Percentiles rank a stretch among this genome's conserved stretches.
phyloP scores from a whole-genome alignment of 1,140 invertebrate species.

The Bombus vancouverensis region DNA sequence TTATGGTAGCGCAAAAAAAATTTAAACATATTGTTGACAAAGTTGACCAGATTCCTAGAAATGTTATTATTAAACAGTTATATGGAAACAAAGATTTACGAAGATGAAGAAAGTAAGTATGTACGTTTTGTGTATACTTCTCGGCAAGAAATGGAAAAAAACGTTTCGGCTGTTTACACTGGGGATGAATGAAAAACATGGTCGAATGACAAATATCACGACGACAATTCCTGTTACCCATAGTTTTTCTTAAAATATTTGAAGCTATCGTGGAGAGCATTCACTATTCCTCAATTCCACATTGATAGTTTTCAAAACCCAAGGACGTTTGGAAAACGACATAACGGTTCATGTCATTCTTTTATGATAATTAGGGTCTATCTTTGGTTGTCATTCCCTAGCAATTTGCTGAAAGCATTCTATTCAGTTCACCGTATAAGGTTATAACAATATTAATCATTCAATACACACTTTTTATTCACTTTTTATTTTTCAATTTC shows the following conservation, averaged over 20 bases:
- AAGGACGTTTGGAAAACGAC: background rate
- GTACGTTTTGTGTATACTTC: background rate
- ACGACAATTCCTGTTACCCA: background rate
- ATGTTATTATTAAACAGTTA: background rate
- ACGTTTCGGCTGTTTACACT: background rate
- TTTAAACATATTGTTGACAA: background rate
- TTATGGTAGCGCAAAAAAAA: background rate
- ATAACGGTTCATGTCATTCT: background rate
- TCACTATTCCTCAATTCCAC: background rate
- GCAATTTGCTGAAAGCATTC: background rate
- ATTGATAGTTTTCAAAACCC: background rate
- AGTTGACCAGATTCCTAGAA: background rate
- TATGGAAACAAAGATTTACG: background rate
- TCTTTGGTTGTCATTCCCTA: background rate
- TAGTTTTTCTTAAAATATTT: conserved; percentile 5
- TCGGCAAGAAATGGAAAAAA: background rate
- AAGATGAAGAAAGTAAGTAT: background rate
- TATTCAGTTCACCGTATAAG: background rate
- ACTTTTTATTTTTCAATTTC: background rate
- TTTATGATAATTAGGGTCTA: background rate
- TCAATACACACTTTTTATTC: background rate
- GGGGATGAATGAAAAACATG: conserved; percentile 2
- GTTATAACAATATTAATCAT: background rate
- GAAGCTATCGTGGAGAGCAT: background rate
- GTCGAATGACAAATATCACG: background rate